phyloP scores from a whole-genome alignment of 2,797 vertebrate genomes.

The Anguilla anguilla region DNA sequence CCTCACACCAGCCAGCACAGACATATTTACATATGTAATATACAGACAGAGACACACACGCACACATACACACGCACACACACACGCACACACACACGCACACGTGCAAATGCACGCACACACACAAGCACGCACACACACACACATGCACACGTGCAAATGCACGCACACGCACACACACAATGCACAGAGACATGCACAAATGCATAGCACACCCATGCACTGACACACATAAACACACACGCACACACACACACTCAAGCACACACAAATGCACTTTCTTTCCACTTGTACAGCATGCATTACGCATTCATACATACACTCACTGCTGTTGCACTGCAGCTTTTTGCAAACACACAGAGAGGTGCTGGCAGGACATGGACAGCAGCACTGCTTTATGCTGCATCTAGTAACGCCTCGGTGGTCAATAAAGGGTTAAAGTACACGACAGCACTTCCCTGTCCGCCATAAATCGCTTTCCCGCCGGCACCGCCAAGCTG shows the following conservation, averaged over 20 bases:
- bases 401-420: neutral
- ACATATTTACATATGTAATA: neutral
- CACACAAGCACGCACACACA: too few relatives aligned
- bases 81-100: neutral
- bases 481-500: neutral
- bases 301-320: neutral
- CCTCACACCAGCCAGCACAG: constrained; percentile 40
- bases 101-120: neutral
- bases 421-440: neutral
- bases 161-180: too few relatives aligned
- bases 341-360: neutral
- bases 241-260: neutral
- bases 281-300: neutral
- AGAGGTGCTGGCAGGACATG: too few relatives aligned
- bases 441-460: neutral
- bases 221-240: too few relatives aligned
- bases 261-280: too few relatives aligned
- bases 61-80: neutral
- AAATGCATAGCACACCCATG: too few relatives aligned
- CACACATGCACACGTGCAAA: too few relatives aligned
- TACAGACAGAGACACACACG: neutral
- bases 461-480: neutral
- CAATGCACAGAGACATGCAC: too few relatives aligned
- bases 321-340: neutral
- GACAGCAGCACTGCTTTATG: neutral